These are phyloP conservation scores for Acrocephalus kingi DNA, from an alignment of 2,113 vertebrate genomes.

Conservation along the genomic window DNA sequence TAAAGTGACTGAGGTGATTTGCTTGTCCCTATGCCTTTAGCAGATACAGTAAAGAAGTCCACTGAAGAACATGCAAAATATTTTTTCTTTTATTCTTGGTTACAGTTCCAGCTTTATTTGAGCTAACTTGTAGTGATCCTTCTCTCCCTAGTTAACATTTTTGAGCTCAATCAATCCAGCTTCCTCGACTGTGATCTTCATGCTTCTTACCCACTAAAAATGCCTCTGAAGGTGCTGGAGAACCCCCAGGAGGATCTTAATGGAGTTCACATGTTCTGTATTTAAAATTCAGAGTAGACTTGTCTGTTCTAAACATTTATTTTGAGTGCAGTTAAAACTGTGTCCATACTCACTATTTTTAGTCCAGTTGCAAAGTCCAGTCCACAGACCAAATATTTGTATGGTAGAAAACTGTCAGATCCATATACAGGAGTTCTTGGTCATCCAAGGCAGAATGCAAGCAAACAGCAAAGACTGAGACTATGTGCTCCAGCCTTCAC, in stretches of 20 bases:
- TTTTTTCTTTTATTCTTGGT: neutral
- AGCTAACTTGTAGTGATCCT: neutral
- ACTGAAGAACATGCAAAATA: neutral
- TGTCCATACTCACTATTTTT: neutral
- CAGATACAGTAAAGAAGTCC: neutral
- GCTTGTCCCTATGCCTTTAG: neutral
- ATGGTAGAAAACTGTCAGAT: neutral
- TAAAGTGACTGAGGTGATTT: neutral
- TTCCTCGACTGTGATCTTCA: neutral
- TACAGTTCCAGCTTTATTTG: neutral
- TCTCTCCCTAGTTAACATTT: neutral
- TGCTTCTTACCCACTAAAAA: neutral
- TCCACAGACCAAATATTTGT: neutral
- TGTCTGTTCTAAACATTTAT: neutral
- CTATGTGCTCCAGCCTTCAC: neutral
- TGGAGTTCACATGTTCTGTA: neutral
- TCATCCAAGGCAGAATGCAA: neutral
- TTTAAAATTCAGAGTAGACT: neutral
- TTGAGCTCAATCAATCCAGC: neutral
- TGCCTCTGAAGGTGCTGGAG: neutral
- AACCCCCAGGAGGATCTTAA: neutral
- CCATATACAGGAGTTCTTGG: rapidly evolving
- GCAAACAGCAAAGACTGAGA: neutral
- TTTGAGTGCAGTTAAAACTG: neutral
- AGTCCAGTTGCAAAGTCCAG: neutral